Evolutionary conservation across 1,140 invertebrate species (phyloP), one percentile per base, ranked within the genome.

Genomic region (Heterodera schachtii): DNA sequence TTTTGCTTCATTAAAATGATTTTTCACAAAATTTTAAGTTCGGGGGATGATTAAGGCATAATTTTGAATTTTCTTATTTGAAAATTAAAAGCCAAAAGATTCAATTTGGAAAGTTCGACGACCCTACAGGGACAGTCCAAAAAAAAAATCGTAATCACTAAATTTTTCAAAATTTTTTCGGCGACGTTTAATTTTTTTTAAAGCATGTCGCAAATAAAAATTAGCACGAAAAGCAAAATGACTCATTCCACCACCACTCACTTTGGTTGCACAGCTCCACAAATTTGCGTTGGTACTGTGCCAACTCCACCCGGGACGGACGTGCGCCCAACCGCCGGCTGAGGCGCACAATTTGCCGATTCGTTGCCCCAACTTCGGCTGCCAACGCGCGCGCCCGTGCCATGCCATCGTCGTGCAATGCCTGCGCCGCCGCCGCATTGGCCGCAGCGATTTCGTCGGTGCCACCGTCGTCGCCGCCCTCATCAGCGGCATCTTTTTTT

Each of bases 231-330:
- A 31, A 31, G 31, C 31, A 11, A 47, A 46, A 46, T n/a, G n/a
- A 57, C 43, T 19, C 5, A 69, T 31, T 21, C 13, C 64, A 4
- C 16, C 44, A 78, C 79, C 71, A 84, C 79, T 73, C 90, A 95
- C 95, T 94, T 93, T 97, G 96, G 92, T 96, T 96, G 90, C 97
- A 97, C 1, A 98, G 92, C 91, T 98, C 97, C 83, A 98, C 92
- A 91, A 98, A 98, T 85, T 96, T 92, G 86, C 94, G 93, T 90
- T 98, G 96, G 91, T 98, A 98, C 90, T 98, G 96, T 71, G 94
- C 93, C 31, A 98, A 91, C 91, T 98, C 97, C 1, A 94, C 94
- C 84, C 95, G 92, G 49, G 95, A 94, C 0, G 97, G 97, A 76
- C 97, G 93, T 87, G 96, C 94, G 90, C 98, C 97, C 67, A 95